Conservation (phyloP, 2,797 vertebrate species). For the Paratrypauchen microcephalus region DNA sequence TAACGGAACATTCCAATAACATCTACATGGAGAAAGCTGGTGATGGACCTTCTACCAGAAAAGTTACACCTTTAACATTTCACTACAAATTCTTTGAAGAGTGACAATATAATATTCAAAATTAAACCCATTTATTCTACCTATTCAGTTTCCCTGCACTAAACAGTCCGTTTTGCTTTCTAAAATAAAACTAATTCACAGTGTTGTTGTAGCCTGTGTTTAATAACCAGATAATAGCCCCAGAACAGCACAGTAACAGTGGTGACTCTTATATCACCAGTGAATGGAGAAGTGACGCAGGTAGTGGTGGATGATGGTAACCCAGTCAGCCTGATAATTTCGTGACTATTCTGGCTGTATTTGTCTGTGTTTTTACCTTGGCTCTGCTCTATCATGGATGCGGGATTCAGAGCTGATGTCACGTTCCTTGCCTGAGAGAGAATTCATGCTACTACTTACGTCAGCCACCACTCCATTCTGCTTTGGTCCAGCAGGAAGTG, state of each 20-base stretch:
- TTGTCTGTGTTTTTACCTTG: constrained; percentile 35
- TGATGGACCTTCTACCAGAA: too few relatives aligned
- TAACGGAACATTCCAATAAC: too few relatives aligned
- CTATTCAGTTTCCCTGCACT: background rate
- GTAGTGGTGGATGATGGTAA: constrained; percentile 7
- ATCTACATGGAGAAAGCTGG: too few relatives aligned
- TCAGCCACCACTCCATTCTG: constrained; percentile 42
- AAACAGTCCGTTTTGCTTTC: background rate
- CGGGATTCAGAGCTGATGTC: constrained; percentile 61
- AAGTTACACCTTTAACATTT: too few relatives aligned
- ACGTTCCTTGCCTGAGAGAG: constrained; percentile 29
- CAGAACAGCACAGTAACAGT: background rate
- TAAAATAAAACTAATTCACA: background rate
- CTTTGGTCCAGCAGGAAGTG: constrained; percentile 60
- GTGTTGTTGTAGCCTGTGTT: background rate
- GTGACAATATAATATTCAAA: background rate
- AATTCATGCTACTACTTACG: constrained; percentile 38
- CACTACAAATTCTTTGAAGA: background rate
- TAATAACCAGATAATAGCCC: background rate
- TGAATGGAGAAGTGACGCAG: constrained; percentile 19
- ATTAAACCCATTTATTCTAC: background rate
- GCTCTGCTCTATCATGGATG: constrained; percentile 23
- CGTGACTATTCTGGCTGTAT: constrained; percentile 24
- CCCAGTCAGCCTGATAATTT: constrained; percentile 39
- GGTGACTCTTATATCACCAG: constrained; percentile 24